These are phyloP conservation scores for Nemoura dubitans DNA, from an alignment of 2,888 invertebrate genomes.

Conservation along the genomic window DNA sequence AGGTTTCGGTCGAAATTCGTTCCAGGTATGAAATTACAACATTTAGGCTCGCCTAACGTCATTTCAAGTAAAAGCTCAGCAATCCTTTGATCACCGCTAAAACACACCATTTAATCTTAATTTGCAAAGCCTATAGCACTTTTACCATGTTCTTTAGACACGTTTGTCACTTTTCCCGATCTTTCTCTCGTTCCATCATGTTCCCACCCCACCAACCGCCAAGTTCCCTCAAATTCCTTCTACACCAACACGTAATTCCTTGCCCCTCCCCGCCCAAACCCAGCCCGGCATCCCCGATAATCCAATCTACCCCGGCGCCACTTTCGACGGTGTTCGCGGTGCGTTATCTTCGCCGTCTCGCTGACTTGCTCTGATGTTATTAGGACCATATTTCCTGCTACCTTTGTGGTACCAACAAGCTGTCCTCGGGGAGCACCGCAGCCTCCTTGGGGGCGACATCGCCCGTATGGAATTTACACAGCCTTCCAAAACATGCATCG, in stretches of 20 bases:
- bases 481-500: no score
- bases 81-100: no score
- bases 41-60: no score
- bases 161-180: no score
- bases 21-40: no score
- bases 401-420: neutral
- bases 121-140: neutral
- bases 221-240: neutral
- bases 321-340: neutral
- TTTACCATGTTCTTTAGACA: neutral
- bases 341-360: neutral
- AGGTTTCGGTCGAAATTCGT: no score
- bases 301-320: neutral
- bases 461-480: neutral
- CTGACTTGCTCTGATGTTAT: neutral
- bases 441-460: neutral
- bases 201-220: neutral
- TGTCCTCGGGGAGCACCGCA: neutral
- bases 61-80: no score
- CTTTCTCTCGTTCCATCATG: no score
- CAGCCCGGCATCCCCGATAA: neutral
- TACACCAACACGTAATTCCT: neutral
- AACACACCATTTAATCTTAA: no score
- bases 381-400: neutral
- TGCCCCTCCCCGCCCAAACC: neutral